Base-by-base conservation (phyloP, 2,797 vertebrate species). In the Poeciliopsis turneri region DNA sequence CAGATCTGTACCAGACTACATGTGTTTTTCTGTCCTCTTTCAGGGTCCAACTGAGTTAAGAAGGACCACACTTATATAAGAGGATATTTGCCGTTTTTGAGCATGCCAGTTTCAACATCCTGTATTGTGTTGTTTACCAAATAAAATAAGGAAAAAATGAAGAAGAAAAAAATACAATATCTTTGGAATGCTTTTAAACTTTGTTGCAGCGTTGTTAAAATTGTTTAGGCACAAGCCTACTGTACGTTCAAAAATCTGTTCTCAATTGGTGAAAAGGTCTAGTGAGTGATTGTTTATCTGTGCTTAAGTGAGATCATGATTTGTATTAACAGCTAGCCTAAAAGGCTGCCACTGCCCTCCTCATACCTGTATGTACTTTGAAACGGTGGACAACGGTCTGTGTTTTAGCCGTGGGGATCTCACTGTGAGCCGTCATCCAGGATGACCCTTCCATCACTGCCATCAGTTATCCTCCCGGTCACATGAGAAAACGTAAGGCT, bases 81-180 rank as follows among this genome's bases (percentile, higher is more conserved):
- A 92, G 83, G 90, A 90, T 92, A 91, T 92, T 93, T 95, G 94
- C 93, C 82, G 69, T 94, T 93, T 94, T 95, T 92, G 88, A 95
- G 96, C 96, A 96, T 96, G 96, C 94, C 92, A 93, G 93, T 95
- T 96, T 94, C 89, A 94, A 95, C 94, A 94, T 95, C 94, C 88
- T 92, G 95, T 96, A 93, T 95, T 94, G 95, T 96, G 93, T 95
- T 93, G 93, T 95, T 93, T 69, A 87, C 88, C 90, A 92, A 85
- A 83, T 87, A 77, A 69, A 55, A 64, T 61, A 75, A 84, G 74
- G 61, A 74, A 39, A 81, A 82, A 83, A 61, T 30, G 15, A 81
- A 75, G 59, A 83, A 79, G 79, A 83, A 80, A 64, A 87, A 88
- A 90, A 87, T 87, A 86, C 68, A 76, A 77, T 90, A 89, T 91